phyloP scores from a whole-genome alignment of 2,888 invertebrate species.

The Erannis defoliaria region DNA sequence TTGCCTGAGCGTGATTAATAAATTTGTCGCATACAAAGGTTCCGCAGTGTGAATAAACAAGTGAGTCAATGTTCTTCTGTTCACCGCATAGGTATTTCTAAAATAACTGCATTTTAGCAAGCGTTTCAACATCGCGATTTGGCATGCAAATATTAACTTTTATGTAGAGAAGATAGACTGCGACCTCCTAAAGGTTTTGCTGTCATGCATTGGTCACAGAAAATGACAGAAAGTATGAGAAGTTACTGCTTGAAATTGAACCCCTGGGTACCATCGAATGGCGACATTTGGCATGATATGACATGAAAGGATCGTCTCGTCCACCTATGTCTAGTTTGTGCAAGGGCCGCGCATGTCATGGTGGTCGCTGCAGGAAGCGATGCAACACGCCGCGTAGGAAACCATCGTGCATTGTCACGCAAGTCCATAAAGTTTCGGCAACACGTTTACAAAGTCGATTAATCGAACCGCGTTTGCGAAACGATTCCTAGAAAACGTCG shows the following conservation, averaged over 20 bases:
- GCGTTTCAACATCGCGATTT: too few species aligned
- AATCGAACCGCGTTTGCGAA: conserved; percentile 49
- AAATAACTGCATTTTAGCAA: conserved; percentile 1
- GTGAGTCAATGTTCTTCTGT: conserved; percentile 37
- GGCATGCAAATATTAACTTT: too few species aligned
- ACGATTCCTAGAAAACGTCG: conserved; percentile 51
- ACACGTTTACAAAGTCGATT: conserved; percentile 47
- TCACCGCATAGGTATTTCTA: conserved; percentile 45
- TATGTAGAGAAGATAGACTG: too few species aligned
- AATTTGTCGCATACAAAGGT: background rate
- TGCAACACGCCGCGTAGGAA: conserved; percentile 57
- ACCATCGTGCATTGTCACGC: conserved; percentile 68
- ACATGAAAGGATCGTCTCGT: too few species aligned
- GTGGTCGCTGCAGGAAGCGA: conserved; percentile 59
- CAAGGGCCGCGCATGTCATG: background rate
- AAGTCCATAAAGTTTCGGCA: conserved; percentile 65
- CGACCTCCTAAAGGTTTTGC: too few species aligned
- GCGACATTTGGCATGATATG: too few species aligned
- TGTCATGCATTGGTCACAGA: too few species aligned
- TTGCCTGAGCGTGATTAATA: background rate
- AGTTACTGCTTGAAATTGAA: background rate
- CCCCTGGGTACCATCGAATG: background rate
- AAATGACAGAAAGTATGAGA: background rate
- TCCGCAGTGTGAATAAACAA: conserved; percentile 29
- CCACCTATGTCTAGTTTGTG: too few species aligned